Percentiles rank a stretch among this genome's conserved stretches.
Conservation (phyloP, 2,888 invertebrate species). For the Flexamia atlantica region DNA sequence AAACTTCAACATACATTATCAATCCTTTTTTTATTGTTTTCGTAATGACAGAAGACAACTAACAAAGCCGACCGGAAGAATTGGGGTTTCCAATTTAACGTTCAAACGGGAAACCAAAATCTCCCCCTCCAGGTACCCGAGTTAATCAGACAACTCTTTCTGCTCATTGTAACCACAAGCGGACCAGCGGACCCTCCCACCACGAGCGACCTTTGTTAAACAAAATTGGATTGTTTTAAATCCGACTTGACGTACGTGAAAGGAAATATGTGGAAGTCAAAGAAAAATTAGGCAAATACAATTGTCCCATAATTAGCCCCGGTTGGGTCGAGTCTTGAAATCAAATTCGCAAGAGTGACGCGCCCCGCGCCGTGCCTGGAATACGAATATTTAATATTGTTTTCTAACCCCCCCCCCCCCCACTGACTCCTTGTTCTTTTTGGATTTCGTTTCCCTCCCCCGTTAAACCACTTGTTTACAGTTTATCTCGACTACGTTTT, state of each 20-base stretch:
- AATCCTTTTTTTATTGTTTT: no score
- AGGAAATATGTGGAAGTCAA: neutral
- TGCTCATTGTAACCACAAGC: no score
- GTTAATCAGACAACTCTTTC: no score
- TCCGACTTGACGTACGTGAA: neutral
- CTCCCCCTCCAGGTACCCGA: no score
- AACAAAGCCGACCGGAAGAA: no score
- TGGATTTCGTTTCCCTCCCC: neutral
- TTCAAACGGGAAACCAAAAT: no score
- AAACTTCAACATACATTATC: no score
- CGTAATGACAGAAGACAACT: no score
- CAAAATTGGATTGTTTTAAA: neutral
- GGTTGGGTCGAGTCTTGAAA: neutral
- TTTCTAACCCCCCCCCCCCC: constrained; percentile 12
- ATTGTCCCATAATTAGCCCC: constrained; percentile 2
- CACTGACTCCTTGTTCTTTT: neutral
- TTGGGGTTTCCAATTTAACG: no score
- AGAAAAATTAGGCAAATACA: constrained; percentile 19
- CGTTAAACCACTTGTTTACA: no score
- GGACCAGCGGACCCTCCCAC: no score
- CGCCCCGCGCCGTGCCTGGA: neutral
- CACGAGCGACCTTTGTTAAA: neutral
- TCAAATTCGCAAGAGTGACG: neutral
- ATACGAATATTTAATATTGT: constrained; percentile 44
- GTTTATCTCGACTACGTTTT: no score